Conservation (phyloP, 2,888 invertebrate species). For the Brachyopa scutellaris region DNA sequence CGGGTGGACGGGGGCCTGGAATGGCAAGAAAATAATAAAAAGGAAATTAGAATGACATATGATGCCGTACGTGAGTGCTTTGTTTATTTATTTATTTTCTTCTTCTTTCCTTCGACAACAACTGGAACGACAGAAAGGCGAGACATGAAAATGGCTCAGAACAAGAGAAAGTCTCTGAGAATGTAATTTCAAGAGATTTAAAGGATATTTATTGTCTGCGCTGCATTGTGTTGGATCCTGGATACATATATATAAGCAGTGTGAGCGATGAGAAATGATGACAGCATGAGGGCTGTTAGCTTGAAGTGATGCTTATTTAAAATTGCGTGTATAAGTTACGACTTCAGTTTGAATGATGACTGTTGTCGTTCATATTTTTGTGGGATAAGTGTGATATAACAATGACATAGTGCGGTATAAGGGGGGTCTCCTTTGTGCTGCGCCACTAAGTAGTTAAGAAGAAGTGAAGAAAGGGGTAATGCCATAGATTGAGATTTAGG, state of each 20-base stretch:
- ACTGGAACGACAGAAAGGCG: neutral
- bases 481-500: too few species aligned
- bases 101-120: neutral
- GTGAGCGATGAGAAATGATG: constrained; percentile 55
- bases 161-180: constrained; percentile 48
- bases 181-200: constrained; percentile 57
- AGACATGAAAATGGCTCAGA: constrained; percentile 13
- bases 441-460: too few species aligned
- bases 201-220: constrained; percentile 56
- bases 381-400: constrained; percentile 27
- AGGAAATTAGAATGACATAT: constrained; percentile 69
- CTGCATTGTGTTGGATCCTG: neutral
- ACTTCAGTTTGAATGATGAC: constrained; percentile 54
- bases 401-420: constrained; percentile 13
- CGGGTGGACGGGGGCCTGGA: neutral
- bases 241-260: neutral
- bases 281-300: constrained; percentile 56
- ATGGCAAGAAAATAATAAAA: constrained; percentile 56
- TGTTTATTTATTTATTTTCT: too few species aligned
- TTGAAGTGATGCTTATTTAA: constrained; percentile 41
- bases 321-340: constrained; percentile 57
- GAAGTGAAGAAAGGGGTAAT: too few species aligned
- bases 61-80: constrained; percentile 63
- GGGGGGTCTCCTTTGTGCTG: neutral
- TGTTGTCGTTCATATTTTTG: constrained; percentile 31